phyloP scores from a whole-genome alignment of 2,797 vertebrate genomes.

The Falco rusticolus region DNA sequence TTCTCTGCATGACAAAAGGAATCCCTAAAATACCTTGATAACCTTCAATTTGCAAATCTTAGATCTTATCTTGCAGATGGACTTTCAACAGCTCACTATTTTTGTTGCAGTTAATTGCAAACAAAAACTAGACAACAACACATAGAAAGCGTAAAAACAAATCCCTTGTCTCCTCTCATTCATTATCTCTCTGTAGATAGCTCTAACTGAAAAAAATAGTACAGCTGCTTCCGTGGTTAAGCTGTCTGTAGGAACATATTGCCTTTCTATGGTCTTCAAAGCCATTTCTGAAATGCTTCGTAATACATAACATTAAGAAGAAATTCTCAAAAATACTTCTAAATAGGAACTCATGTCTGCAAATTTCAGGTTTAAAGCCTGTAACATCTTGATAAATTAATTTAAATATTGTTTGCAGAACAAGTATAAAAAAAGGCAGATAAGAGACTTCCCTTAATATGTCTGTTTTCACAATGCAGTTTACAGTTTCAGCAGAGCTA shows the following conservation, averaged over 20 bases:
- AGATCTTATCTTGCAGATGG: not conserved
- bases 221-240: not conserved
- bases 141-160: not conserved
- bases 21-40: not conserved
- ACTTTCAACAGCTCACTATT: not conserved
- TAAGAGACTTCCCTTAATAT: not conserved
- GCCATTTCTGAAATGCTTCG: not conserved
- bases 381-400: not conserved
- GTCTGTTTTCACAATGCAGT: not conserved
- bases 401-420: not conserved
- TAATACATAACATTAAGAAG: not conserved
- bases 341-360: not conserved
- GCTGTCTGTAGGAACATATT: not conserved
- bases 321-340: not conserved
- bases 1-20: not conserved
- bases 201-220: not conserved
- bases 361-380: not conserved
- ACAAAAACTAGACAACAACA: not conserved
- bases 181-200: not conserved
- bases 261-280: not conserved
- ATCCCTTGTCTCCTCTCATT: not conserved
- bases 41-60: not conserved
- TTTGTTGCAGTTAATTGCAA: not conserved
- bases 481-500: not conserved
- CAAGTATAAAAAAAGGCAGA: not conserved